Evolutionary conservation across 2,113 vertebrate species (phyloP), one percentile per base, ranked within the genome.

Genomic region (Sylvilagus bachmani): DNA sequence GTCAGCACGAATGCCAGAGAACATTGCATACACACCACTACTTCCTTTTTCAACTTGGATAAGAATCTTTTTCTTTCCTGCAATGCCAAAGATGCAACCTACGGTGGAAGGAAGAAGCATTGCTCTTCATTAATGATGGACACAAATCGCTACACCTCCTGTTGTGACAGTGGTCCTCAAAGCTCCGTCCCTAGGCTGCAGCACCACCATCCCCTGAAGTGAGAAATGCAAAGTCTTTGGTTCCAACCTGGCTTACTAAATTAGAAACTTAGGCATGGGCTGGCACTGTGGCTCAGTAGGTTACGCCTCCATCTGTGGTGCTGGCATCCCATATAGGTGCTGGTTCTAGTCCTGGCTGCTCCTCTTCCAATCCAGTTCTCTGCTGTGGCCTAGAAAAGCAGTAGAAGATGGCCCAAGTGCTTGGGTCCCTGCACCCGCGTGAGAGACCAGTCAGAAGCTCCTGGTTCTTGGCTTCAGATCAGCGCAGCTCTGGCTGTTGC

Each of bases 1-100:
- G 29, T 51, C 29, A 92, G 61, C 31, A 13, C 75, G 69, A 36
- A 53, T 31, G 29, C 67, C 94, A 62, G 49, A 77, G 27, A 93
- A 55, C 10, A 84, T 89, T 79, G 61, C 21, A 55, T 49, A 90
- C 61, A 69, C 17, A 33, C 36, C 49, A 69, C 36, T 53, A 10
- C 62, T 93, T 85, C 31, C 58, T 93, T 90, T 96, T 71, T 79
- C 38, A 55, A 83, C 36, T 44, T 80, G 69, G 16, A 58, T 66
- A 85, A 88, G 4, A 16, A 6, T 66, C 79, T 19, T 77, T 51
- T 90, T 51, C 33, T 73, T 53, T 49, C 67, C 84, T 90, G 69
- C 19, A 67, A 51, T 80, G 49, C 62, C 55, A 81, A 92, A 89
- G 51, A 36, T 58, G 24, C 0, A 64, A 49, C 62, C 51, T 44